Conservation (phyloP, 2,888 invertebrate genomes). For the Volucella inanis region DNA sequence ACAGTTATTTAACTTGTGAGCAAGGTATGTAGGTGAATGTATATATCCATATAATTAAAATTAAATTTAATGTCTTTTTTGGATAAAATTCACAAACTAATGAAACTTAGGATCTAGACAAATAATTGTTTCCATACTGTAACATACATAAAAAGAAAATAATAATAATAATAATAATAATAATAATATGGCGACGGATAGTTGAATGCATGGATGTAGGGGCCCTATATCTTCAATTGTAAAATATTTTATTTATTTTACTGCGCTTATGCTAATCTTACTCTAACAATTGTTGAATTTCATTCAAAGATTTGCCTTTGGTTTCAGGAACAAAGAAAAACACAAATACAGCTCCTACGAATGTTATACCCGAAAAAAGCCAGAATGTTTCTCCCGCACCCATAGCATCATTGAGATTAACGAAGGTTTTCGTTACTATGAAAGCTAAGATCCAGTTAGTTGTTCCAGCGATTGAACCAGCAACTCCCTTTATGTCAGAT, state of each 20-base stretch:
- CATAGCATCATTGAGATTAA: constrained; percentile 84
- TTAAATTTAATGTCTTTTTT: constrained; percentile 53
- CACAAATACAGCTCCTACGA: constrained; percentile 87
- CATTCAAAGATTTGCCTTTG: constrained; percentile 82
- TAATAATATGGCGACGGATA: constrained; percentile 30
- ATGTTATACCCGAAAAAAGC: constrained; percentile 88
- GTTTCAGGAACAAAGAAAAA: constrained; percentile 86
- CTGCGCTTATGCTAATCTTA: constrained; percentile 65
- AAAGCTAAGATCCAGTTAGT: constrained; percentile 93
- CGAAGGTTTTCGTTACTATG: constrained; percentile 90
- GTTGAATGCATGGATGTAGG: background rate
- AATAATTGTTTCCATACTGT: constrained; percentile 31
- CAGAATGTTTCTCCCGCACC: constrained; percentile 88
- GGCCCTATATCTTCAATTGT: no score
- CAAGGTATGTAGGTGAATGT: constrained; percentile 60
- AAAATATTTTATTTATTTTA: no score
- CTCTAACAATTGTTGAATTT: constrained; percentile 80
- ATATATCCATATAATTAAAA: constrained; percentile 51
- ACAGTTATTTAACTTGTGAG: constrained; percentile 37
- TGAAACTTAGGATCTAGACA: constrained; percentile 41
- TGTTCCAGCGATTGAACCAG: constrained; percentile 90
- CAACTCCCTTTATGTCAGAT: constrained; percentile 90
- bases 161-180: constrained; percentile 16
- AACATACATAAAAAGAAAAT: no score
- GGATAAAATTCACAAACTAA: constrained; percentile 53